phyloP scores from a whole-genome alignment of 2,113 vertebrate species.

The Romanogobio albipinnatus region DNA sequence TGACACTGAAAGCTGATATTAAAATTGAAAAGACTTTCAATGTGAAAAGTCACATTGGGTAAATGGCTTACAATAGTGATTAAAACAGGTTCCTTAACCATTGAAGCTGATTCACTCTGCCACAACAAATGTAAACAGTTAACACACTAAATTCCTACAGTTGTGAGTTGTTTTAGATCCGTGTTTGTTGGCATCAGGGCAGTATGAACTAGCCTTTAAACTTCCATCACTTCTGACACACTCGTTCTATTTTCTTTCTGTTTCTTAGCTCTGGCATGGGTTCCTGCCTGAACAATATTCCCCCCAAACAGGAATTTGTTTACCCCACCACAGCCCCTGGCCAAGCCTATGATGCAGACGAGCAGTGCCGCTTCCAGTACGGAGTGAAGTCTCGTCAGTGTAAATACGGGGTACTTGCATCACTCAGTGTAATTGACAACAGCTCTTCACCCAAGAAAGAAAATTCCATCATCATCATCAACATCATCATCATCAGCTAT shows the following conservation, averaged over 20 bases:
- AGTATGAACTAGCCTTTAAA: neutral
- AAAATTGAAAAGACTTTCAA: neutral
- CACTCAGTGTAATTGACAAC: conserved; percentile 18
- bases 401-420: conserved; percentile 93
- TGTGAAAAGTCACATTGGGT: neutral
- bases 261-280: conserved; percentile 89
- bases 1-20: neutral
- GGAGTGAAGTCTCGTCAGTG: conserved; percentile 98
- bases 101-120: neutral
- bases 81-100: neutral
- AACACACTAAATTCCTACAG: neutral
- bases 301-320: conserved; percentile 92
- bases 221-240: neutral
- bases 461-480: neutral
- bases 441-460: conserved; percentile 8
- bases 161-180: neutral
- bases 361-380: conserved; percentile 98
- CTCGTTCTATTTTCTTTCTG: neutral
- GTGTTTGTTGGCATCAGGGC: neutral
- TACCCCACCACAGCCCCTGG: conserved; percentile 95
- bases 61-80: neutral
- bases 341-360: conserved; percentile 94
- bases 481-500: too few species aligned
- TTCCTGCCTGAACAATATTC: conserved; percentile 92
- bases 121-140: neutral